Base-by-base conservation (phyloP, 2,888 invertebrate genomes). In the Temnothorax ravouxi region DNA sequence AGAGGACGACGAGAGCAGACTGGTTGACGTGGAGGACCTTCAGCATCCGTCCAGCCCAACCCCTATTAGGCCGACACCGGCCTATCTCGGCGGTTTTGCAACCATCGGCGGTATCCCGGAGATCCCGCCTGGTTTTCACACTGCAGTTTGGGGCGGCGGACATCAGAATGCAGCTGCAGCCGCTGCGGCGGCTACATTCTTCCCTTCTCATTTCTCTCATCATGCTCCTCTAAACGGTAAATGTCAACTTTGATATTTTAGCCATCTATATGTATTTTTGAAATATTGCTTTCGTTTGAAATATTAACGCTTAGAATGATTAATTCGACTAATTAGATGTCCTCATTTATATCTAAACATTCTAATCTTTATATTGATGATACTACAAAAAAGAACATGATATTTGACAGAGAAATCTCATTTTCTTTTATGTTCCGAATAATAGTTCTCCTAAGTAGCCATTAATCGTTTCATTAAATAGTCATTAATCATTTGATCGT, bases 21-120 rank as follows among this genome's bases (percentile, higher is more conserved):
- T 97, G 92, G 97, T 98, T 18, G 98, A 98, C 93, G 97, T 98
- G 18, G 98, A 97, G 94, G 98, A 97, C 92, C 95, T 97, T 29
- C 89, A 91, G 6, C 93, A 93, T 15, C 72, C 71, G 1, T 67
- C 38, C 84, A 91, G 93, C 61, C 92, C 94, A 0, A 90, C 92
- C 1, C 94, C 94, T 0, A 92, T 94, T 1, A 92, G 94, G 76
- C 95, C 95, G 0, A 94, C 94, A 1, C 94, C 94, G 0, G 94
- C 92, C 0, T 94, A 94, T 74, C 91, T 95, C 25, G 93, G 91
- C 8, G 94, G 94, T 1, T 94, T 94, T 67, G 91, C 94, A 5
- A 90, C 90, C 2, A 87, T 94, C 34, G 91, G 93, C 6, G 76
- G 85, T 71, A 91, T 94, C 41, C 86, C 94, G 5, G 93, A 92